Conservation (phyloP, 2,888 invertebrate genomes). For the Drosophila nr. perissopoda region DNA sequence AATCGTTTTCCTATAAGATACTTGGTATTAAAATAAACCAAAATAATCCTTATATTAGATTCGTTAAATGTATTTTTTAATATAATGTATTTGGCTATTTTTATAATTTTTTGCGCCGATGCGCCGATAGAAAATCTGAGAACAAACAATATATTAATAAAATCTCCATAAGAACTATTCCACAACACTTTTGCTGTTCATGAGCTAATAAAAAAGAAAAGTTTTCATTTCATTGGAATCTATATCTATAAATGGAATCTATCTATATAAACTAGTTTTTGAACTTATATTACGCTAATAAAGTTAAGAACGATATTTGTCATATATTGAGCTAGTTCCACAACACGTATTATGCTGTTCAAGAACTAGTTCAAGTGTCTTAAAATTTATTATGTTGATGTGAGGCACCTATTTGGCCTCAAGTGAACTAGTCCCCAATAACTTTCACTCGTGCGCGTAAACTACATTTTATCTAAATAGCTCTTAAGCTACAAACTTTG, state of each 20-base stretch:
- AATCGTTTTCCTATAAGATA: no score
- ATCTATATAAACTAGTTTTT: background rate
- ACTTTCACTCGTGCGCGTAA: background rate
- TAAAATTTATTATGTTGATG: background rate
- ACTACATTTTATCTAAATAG: slow-evolving; percentile 18
- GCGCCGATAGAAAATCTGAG: background rate
- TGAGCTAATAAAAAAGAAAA: background rate
- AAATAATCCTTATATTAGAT: background rate
- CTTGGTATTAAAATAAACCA: no score
- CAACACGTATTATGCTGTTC: background rate
- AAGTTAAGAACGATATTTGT: background rate
- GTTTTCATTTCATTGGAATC: background rate
- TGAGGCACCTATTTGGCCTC: background rate
- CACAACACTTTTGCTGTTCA: background rate
- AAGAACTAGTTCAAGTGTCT: background rate
- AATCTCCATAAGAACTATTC: background rate
- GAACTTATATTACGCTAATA: background rate
- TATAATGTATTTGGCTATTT: background rate
- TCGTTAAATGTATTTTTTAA: background rate
- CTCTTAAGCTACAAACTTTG: slow-evolving; percentile 37
- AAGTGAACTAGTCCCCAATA: background rate
- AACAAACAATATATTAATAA: background rate
- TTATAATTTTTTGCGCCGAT: background rate
- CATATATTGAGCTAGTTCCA: background rate
- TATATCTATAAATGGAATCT: no score